phyloP scores from a whole-genome alignment of 2,797 vertebrate genomes.

The Sandelia bainsii region DNA sequence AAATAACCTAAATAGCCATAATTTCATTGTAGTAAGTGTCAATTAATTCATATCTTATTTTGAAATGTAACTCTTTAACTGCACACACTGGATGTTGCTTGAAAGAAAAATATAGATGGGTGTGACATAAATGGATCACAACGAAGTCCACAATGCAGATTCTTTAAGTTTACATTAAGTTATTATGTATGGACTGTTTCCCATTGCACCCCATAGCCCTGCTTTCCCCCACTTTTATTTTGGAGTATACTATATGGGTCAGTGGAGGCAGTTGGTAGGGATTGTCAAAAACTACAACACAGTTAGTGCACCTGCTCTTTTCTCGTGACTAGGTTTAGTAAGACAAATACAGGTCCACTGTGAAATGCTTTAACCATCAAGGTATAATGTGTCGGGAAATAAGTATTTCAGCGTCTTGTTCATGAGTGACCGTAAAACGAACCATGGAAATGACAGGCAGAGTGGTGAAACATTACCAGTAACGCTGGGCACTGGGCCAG shows the following conservation, averaged over 20 bases:
- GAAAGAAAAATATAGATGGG: neutral
- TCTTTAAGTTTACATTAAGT: neutral
- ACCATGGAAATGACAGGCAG: no score
- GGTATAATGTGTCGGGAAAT: no score
- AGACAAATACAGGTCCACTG: neutral
- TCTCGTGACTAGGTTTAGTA: slow-evolving; percentile 1
- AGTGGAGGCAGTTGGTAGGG: slow-evolving; percentile 21
- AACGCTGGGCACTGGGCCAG: no score
- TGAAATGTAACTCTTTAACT: neutral
- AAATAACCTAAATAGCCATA: no score
- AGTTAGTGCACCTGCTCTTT: slow-evolving; percentile 15
- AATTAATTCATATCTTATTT: neutral
- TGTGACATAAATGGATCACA: neutral
- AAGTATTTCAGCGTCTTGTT: no score
- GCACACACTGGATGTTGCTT: neutral
- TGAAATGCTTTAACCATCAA: slow-evolving; percentile 3
- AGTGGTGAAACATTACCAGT: no score
- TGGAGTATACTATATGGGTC: neutral
- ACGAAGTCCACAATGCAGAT: neutral
- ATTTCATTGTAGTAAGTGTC: neutral
- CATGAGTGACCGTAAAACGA: no score
- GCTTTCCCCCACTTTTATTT: slow-evolving; percentile 1
- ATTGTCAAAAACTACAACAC: slow-evolving; percentile 41
- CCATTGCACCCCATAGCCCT: slow-evolving; percentile 35
- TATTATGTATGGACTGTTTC: slow-evolving; percentile 2